These are phyloP conservation scores for Mellilla xanthometata DNA, from an alignment of 2,888 invertebrate genomes.

Conservation along the genomic window DNA sequence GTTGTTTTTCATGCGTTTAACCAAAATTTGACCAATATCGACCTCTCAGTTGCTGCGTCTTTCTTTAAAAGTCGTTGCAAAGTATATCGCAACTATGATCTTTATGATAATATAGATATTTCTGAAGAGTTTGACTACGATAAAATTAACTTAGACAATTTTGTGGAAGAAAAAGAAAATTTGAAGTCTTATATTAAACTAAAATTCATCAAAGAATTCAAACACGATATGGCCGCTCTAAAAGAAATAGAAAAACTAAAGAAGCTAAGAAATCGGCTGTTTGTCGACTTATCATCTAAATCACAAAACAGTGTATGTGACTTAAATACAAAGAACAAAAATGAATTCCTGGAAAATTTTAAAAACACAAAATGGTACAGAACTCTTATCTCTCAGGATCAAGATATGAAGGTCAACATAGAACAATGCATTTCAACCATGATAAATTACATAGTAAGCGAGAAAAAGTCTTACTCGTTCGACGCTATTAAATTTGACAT, in stretches of 20 bases:
- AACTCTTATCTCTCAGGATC: too few species aligned
- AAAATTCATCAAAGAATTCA: slow-evolving; percentile 37
- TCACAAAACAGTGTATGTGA: neutral
- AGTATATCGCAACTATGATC: slow-evolving; percentile 37
- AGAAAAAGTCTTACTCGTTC: slow-evolving; percentile 45
- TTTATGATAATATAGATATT: slow-evolving; percentile 37
- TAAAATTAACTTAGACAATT: slow-evolving; percentile 38
- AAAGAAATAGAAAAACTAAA: slow-evolving; percentile 43
- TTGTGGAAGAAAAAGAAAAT: slow-evolving; percentile 35
- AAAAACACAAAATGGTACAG: too few species aligned
- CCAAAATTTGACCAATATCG: slow-evolving; percentile 12
- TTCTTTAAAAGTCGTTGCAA: slow-evolving; percentile 38
- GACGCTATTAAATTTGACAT: slow-evolving; percentile 44
- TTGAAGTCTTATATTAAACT: slow-evolving; percentile 46
- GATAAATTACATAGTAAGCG: slow-evolving; percentile 50
- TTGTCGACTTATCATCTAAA: slow-evolving; percentile 27
- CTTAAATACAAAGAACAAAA: too few species aligned
- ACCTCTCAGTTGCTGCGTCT: slow-evolving; percentile 39
- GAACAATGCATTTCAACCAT: slow-evolving; percentile 13
- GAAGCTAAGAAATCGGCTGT: slow-evolving; percentile 35
- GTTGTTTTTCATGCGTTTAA: slow-evolving; percentile 42
- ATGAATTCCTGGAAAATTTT: too few species aligned
- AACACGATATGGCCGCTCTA: slow-evolving; percentile 29
- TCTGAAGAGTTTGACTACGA: slow-evolving; percentile 42
- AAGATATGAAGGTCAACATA: too few species aligned